Evolutionary conservation across 2,797 vertebrate species (phyloP).

Genomic region (Knipowitschia caucasica): DNA sequence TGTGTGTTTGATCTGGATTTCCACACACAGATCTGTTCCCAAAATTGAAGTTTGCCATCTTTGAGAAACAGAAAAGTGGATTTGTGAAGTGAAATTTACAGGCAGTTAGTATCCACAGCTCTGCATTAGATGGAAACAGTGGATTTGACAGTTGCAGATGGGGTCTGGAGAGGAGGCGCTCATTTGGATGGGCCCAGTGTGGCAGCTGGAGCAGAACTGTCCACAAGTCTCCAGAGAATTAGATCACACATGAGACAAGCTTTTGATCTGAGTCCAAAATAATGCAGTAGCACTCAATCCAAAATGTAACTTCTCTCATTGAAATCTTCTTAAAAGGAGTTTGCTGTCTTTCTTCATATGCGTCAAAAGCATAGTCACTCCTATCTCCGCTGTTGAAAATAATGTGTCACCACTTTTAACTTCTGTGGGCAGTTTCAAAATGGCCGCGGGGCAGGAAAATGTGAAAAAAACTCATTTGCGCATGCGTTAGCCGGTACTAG

Average conservation of each 20-base stretch:
- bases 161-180: conserved; percentile 19
- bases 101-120: conserved; percentile 10
- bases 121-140: conserved; percentile 34
- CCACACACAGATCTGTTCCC: background rate
- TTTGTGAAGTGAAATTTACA: conserved; percentile 13
- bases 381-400: no score
- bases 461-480: no score
- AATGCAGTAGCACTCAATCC: background rate
- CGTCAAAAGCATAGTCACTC: no score
- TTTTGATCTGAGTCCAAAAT: conserved; percentile 4
- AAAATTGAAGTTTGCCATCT: background rate
- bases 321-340: no score
- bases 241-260: conserved; percentile 21
- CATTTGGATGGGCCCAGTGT: conserved; percentile 14
- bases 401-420: no score
- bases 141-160: conserved; percentile 46
- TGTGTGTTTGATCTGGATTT: conserved; percentile 15
- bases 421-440: no score
- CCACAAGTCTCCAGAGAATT: conserved; percentile 4
- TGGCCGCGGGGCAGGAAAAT: no score
- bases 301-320: background rate
- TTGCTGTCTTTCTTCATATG: no score
- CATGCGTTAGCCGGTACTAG: no score
- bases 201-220: conserved; percentile 24
- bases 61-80: conserved; percentile 9